phyloP scores from a whole-genome alignment of 2,113 vertebrate genomes.

The Nannobrachium achirus region DNA sequence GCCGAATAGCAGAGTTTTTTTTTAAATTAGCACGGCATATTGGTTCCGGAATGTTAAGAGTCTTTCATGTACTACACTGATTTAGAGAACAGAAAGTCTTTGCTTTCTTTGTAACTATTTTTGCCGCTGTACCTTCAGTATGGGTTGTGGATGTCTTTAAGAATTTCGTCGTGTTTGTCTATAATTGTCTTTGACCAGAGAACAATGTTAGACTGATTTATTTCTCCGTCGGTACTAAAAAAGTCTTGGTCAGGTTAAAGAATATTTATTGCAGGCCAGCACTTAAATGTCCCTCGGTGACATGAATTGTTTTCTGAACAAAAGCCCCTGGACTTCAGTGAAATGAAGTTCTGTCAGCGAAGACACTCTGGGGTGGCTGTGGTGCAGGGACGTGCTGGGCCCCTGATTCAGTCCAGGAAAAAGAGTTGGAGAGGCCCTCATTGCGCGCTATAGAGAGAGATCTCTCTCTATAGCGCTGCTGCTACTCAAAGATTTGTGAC shows the following conservation, averaged over 20 bases:
- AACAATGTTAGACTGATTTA: slow-evolving; percentile 32
- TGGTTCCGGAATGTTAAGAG: neutral
- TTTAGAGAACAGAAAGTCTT: no score
- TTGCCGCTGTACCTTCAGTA: neutral
- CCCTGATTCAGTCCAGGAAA: no score
- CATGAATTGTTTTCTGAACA: slow-evolving; percentile 14
- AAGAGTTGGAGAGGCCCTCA: no score
- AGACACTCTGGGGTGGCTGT: neutral
- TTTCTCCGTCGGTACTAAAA: slow-evolving; percentile 18
- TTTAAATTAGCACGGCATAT: neutral
- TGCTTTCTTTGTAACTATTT: no score
- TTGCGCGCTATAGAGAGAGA: no score
- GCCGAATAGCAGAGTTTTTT: neutral
- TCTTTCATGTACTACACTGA: neutral
- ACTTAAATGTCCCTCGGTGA: slow-evolving; percentile 30
- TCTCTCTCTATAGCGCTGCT: no score
- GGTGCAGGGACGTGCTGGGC: no score
- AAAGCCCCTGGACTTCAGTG: slow-evolving; percentile 13
- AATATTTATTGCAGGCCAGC: slow-evolving; percentile 8
- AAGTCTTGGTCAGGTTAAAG: slow-evolving; percentile 14
- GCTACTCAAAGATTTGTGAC: no score
- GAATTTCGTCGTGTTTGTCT: slow-evolving; percentile 2
- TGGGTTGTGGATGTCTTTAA: neutral
- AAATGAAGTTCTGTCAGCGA: slow-evolving; percentile 27
- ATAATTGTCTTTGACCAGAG: slow-evolving; percentile 21